Evolutionary conservation across 2,797 vertebrate genomes (phyloP).

Genomic region (Sebastes umbrosus): DNA sequence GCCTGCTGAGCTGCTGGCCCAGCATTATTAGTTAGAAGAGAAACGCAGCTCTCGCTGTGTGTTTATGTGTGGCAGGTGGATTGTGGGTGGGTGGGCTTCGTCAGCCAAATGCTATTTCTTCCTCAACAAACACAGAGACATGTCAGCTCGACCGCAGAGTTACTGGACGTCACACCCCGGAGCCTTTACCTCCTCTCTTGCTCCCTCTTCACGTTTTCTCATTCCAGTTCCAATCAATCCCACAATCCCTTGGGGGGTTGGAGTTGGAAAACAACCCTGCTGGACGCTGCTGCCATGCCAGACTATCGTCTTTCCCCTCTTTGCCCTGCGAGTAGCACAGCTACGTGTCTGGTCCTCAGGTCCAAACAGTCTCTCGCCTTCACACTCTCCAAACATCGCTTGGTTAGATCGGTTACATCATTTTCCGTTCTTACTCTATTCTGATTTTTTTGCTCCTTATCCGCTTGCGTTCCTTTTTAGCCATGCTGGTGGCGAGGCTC

Average conservation of each 20-base stretch:
- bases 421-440: neutral
- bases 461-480: neutral
- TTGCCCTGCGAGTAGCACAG: neutral
- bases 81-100: neutral
- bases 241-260: conserved; percentile 2
- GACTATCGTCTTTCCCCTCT: conserved; percentile 10
- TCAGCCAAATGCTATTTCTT: conserved; percentile 12
- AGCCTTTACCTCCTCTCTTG: neutral
- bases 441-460: neutral
- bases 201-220: conserved; percentile 36
- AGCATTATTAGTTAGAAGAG: conserved; percentile 41
- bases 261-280: conserved; percentile 14
- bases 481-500: too few species aligned
- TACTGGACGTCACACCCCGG: neutral
- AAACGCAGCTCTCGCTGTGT: conserved; percentile 1
- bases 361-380: conserved; percentile 17
- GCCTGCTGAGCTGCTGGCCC: conserved; percentile 42
- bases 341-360: conserved; percentile 14
- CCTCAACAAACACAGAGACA: neutral
- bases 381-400: neutral
- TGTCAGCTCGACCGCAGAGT: neutral
- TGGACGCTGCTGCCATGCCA: conserved; percentile 19
- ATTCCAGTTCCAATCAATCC: conserved; percentile 33
- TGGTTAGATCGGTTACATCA: neutral
- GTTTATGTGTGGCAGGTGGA: conserved; percentile 18